These are phyloP conservation scores for Atrina japonica DNA, from an alignment of 2,888 invertebrate species.

Conservation along the genomic window DNA sequence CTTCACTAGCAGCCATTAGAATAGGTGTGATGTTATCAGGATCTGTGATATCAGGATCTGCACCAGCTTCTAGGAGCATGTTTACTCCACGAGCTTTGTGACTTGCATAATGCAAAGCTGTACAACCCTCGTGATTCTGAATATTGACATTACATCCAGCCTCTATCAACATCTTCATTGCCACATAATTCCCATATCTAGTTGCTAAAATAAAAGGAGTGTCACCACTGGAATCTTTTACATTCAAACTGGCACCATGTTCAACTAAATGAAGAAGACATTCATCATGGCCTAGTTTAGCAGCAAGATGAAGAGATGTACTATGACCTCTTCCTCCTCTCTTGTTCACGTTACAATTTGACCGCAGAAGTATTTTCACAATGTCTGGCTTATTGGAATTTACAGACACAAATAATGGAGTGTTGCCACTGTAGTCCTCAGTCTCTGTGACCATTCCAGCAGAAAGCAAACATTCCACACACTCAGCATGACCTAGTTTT, in stretches of 20 bases:
- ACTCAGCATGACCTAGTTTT: slow-evolving; percentile 57
- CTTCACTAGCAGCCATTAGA: slow-evolving; percentile 76
- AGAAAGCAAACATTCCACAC: slow-evolving; percentile 58
- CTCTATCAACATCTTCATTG: slow-evolving; percentile 54
- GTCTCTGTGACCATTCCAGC: slow-evolving; percentile 54
- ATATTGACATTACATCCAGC: slow-evolving; percentile 64
- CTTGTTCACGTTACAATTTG: slow-evolving; percentile 52
- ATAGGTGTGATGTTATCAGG: slow-evolving; percentile 73
- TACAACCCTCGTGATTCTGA: slow-evolving; percentile 80
- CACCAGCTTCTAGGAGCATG: slow-evolving; percentile 70
- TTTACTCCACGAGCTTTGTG: slow-evolving; percentile 71
- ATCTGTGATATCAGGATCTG: slow-evolving; percentile 71
- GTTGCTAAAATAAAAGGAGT: slow-evolving; percentile 74
- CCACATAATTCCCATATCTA: slow-evolving; percentile 57
- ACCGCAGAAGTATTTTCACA: slow-evolving; percentile 47
- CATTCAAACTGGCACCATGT: slow-evolving; percentile 62
- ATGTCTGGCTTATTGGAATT: slow-evolving; percentile 49
- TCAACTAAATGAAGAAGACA: slow-evolving; percentile 62
- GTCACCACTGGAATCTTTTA: slow-evolving; percentile 63
- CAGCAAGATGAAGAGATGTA: slow-evolving; percentile 70
- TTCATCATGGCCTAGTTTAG: slow-evolving; percentile 58
- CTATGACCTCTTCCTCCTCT: slow-evolving; percentile 38
- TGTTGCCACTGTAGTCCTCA: slow-evolving; percentile 51
- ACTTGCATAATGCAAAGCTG: slow-evolving; percentile 81
- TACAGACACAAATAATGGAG: slow-evolving; percentile 61